phyloP scores from a whole-genome alignment of 2,888 invertebrate genomes.

The Brachyopa scutellaris region DNA sequence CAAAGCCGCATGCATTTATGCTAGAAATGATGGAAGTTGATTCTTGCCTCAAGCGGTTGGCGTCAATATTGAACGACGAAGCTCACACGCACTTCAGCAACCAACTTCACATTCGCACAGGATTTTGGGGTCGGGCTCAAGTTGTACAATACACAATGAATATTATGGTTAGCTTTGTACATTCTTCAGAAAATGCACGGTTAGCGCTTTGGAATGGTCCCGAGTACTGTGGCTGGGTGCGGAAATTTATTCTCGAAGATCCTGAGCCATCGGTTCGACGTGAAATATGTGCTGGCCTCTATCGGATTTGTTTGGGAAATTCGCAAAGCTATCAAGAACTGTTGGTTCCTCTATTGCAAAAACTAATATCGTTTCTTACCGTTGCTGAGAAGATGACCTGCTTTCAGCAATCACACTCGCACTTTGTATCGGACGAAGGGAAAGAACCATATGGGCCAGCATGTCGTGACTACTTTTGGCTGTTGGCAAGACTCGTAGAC shows the following conservation, averaged over 20 bases:
- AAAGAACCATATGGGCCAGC: constrained; percentile 97
- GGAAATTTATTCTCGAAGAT: constrained; percentile 93
- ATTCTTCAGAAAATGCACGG: constrained; percentile 91
- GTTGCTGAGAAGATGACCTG: constrained; percentile 92
- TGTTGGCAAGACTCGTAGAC: constrained; percentile 93
- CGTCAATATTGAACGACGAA: constrained; percentile 92
- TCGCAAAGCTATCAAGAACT: constrained; percentile 84
- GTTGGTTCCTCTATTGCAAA: constrained; percentile 90
- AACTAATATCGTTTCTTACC: constrained; percentile 90
- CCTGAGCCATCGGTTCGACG: constrained; percentile 95
- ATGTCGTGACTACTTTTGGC: constrained; percentile 97
- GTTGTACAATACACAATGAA: constrained; percentile 96
- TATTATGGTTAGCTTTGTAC: constrained; percentile 95
- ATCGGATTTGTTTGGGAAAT: constrained; percentile 91
- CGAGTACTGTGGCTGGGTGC: constrained; percentile 91
- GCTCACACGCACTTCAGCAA: constrained; percentile 84
- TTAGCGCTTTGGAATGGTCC: constrained; percentile 89
- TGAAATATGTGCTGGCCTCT: constrained; percentile 96
- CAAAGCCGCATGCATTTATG: constrained; percentile 84
- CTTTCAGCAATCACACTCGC: constrained; percentile 76
- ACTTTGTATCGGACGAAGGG: constrained; percentile 83
- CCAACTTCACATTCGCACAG: constrained; percentile 93
- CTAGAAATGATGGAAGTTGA: constrained; percentile 93
- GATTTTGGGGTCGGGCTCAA: constrained; percentile 96
- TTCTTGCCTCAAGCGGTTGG: constrained; percentile 90